Conservation (phyloP, 2,797 vertebrate species). For the Otus scops region DNA sequence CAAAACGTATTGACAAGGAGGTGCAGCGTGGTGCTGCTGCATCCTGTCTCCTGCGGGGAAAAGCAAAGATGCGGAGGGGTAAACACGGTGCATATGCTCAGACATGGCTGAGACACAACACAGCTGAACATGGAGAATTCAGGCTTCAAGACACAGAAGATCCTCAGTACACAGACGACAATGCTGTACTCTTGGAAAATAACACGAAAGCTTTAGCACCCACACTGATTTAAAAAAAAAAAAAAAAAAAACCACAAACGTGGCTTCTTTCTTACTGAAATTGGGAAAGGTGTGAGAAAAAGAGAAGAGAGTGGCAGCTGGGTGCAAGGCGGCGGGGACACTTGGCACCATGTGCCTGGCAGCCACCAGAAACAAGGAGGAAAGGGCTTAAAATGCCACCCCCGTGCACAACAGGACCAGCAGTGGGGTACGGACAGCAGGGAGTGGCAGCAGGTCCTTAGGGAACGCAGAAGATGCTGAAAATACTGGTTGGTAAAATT, state of each 20-base stretch:
- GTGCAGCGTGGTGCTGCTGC: background rate
- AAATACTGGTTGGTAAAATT: background rate
- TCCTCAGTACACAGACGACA: background rate
- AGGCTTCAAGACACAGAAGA: background rate
- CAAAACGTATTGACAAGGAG: accelerated
- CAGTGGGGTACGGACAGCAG: accelerated
- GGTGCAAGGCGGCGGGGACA: background rate
- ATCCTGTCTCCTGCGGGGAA: background rate
- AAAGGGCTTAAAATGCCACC: background rate
- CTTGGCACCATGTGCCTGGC: accelerated
- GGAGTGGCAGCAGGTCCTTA: accelerated
- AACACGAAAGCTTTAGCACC: background rate
- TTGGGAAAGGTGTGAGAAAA: background rate
- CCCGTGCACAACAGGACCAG: background rate
- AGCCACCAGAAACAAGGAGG: accelerated
- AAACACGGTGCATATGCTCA: background rate
- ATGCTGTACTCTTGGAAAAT: background rate
- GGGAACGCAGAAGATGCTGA: background rate
- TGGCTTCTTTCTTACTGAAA: background rate
- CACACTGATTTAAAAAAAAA: accelerated
- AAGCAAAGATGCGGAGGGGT: background rate
- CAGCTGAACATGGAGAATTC: background rate
- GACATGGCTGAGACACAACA: background rate
- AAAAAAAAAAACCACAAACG: accelerated
- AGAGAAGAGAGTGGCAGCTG: background rate